A percentile compares a stretch with the other conserved stretches of the same genome.
phyloP scores from a whole-genome alignment of 2,113 vertebrate species.

The Lampris incognitus region DNA sequence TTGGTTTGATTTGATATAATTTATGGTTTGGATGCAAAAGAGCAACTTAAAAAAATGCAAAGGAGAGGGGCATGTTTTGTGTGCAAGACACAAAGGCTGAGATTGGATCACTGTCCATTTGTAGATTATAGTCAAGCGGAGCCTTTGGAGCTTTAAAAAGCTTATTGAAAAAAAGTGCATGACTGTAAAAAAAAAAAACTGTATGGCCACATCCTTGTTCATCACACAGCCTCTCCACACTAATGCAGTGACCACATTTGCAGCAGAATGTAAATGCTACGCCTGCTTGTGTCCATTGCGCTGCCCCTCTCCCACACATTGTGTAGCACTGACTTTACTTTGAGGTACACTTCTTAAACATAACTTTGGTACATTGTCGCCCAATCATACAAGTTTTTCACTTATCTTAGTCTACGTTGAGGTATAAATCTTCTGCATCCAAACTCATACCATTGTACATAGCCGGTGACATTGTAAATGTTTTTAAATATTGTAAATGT shows the following conservation, averaged over 20 bases:
- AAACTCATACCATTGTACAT: constrained; percentile 61
- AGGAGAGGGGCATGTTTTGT: constrained; percentile 16
- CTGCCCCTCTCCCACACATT: constrained; percentile 27
- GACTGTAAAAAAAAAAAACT: constrained; percentile 68
- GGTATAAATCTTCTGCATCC: constrained; percentile 33
- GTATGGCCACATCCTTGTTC: constrained; percentile 44
- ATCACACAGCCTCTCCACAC: constrained; percentile 16
- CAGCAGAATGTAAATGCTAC: constrained; percentile 15
- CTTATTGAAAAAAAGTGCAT: constrained; percentile 57
- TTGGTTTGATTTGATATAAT: constrained; percentile 41
- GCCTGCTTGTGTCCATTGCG: constrained; percentile 25
- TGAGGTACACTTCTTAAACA: constrained; percentile 50
- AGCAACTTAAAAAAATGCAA: constrained; percentile 14
- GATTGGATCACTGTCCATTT: constrained; percentile 16
- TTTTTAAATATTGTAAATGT: constrained; percentile 84
- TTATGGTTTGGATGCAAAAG: constrained; percentile 48
- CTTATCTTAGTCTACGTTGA: constrained; percentile 29
- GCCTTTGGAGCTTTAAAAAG: constrained; percentile 60
- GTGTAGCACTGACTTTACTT: constrained; percentile 61
- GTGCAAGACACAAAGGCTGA: constrained; percentile 5
- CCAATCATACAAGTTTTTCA: constrained; percentile 40
- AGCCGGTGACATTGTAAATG: constrained; percentile 79
- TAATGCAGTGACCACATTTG: constrained; percentile 29
- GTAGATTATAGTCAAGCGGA: constrained; percentile 43
- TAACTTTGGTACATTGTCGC: constrained; percentile 48